Evolutionary conservation across 2,888 invertebrate genomes (phyloP).

Genomic region (Dicyrtomina minuta): DNA sequence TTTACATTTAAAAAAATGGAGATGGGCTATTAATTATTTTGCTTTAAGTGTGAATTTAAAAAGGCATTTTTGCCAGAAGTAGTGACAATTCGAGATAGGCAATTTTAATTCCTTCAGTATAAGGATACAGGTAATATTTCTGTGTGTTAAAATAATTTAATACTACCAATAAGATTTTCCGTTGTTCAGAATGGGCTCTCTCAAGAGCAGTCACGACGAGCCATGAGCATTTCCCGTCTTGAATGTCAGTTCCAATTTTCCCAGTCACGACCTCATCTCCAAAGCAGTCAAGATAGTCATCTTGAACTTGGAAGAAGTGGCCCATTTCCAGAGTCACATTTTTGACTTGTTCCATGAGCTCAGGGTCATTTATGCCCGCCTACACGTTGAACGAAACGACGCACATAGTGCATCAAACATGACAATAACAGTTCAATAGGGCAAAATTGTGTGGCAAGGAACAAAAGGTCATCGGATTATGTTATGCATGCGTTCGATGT

Average conservation of each 20-base stretch:
- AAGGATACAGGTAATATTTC: no score
- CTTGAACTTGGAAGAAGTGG: slow-evolving; percentile 92
- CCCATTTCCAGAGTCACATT: slow-evolving; percentile 89
- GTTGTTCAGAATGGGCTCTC: slow-evolving; percentile 70
- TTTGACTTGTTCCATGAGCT: slow-evolving; percentile 80
- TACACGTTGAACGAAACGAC: slow-evolving; percentile 54
- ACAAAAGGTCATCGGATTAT: no score
- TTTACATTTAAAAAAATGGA: no score
- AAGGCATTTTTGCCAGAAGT: no score
- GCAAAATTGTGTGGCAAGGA: no score
- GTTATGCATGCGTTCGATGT: no score
- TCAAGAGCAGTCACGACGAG: slow-evolving; percentile 84
- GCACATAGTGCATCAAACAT: no score
- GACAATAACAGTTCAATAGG: no score
- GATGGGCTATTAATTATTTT: no score
- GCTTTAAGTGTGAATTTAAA: no score
- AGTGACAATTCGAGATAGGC: no score
- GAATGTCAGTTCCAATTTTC: slow-evolving; percentile 87
- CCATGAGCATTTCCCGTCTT: slow-evolving; percentile 97
- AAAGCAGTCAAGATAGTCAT: slow-evolving; percentile 88
- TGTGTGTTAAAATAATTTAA: slow-evolving; percentile 15
- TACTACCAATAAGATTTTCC: slow-evolving; percentile 66
- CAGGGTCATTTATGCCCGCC: slow-evolving; percentile 69
- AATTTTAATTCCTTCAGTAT: no score
- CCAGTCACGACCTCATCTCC: slow-evolving; percentile 83